These are phyloP conservation scores for Mythimna ferrago DNA, from an alignment of 2,888 invertebrate species.

Conservation along the genomic window DNA sequence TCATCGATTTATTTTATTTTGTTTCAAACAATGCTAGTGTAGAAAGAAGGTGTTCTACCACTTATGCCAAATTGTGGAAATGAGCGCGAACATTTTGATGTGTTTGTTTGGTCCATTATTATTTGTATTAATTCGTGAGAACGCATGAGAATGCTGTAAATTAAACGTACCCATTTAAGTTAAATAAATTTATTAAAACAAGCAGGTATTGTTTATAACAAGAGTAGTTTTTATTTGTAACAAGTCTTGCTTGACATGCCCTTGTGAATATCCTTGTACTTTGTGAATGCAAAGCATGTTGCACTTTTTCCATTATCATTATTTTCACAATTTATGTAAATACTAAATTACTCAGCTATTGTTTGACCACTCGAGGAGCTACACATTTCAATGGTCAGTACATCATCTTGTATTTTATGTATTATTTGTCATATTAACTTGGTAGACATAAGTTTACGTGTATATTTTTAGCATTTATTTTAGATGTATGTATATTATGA, in stretches of 20 bases:
- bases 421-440: slow-evolving; percentile 69
- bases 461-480: slow-evolving; percentile 81
- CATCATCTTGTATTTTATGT: slow-evolving; percentile 67
- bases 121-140: slow-evolving; percentile 34
- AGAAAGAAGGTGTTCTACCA: slow-evolving; percentile 51
- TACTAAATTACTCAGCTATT: slow-evolving; percentile 55
- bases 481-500: slow-evolving; percentile 81
- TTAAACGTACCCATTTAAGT: slow-evolving; percentile 29
- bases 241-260: slow-evolving; percentile 27
- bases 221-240: slow-evolving; percentile 41
- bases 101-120: slow-evolving; percentile 54
- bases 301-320: slow-evolving; percentile 46
- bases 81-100: slow-evolving; percentile 40
- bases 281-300: slow-evolving; percentile 52
- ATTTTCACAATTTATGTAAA: slow-evolving; percentile 59
- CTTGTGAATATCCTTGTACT: slow-evolving; percentile 38
- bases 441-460: slow-evolving; percentile 72
- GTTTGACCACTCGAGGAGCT: slow-evolving; percentile 56
- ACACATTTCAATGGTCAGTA: slow-evolving; percentile 65
- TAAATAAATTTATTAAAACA: slow-evolving; percentile 38
- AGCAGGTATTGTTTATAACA: slow-evolving; percentile 46
- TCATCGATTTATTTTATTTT: slow-evolving; percentile 19
- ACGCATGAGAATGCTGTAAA: slow-evolving; percentile 31
- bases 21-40: slow-evolving; percentile 51
- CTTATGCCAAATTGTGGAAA: slow-evolving; percentile 59